A percentile compares a stretch with the other conserved stretches of the same genome.
Evolutionary conservation across 2,888 invertebrate genomes (phyloP).

Genomic region (Lomographa bimaculata): DNA sequence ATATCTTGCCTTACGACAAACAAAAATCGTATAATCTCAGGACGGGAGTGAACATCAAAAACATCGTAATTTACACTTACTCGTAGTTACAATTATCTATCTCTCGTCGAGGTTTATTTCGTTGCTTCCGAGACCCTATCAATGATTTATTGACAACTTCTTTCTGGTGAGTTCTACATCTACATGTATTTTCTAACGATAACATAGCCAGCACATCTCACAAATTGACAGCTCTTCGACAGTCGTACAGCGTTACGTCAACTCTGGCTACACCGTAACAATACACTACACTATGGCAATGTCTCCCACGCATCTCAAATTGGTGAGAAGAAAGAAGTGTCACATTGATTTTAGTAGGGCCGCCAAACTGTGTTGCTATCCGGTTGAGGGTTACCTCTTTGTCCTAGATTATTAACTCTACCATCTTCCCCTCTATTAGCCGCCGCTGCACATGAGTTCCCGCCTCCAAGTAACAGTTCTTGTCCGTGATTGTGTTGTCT

Average conservation of each 20-base stretch:
- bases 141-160: conserved; percentile 39
- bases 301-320: conserved; percentile 26
- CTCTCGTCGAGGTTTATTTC: conserved; percentile 54
- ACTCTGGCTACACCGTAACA: conserved; percentile 7
- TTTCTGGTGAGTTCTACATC: conserved; percentile 32
- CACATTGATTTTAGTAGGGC: conserved; percentile 84
- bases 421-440: conserved; percentile 84
- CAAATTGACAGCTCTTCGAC: background rate
- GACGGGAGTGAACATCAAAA: conserved; percentile 70
- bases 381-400: conserved; percentile 85
- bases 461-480: conserved; percentile 80
- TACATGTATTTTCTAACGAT: conserved; percentile 20
- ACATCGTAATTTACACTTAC: conserved; percentile 51
- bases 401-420: conserved; percentile 80
- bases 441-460: conserved; percentile 83
- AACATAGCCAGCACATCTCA: conserved; percentile 12
- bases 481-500: conserved; percentile 74
- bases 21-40: conserved; percentile 69
- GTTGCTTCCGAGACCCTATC: conserved; percentile 49
- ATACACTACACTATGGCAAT: conserved; percentile 20
- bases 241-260: background rate
- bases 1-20: conserved; percentile 25
- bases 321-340: conserved; percentile 44
- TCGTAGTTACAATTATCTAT: conserved; percentile 33
- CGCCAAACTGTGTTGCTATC: conserved; percentile 89